Evolutionary conservation across 2,797 vertebrate genomes (phyloP), one percentile per base, ranked within the genome.

Genomic region (Adrianichthys oophorus): DNA sequence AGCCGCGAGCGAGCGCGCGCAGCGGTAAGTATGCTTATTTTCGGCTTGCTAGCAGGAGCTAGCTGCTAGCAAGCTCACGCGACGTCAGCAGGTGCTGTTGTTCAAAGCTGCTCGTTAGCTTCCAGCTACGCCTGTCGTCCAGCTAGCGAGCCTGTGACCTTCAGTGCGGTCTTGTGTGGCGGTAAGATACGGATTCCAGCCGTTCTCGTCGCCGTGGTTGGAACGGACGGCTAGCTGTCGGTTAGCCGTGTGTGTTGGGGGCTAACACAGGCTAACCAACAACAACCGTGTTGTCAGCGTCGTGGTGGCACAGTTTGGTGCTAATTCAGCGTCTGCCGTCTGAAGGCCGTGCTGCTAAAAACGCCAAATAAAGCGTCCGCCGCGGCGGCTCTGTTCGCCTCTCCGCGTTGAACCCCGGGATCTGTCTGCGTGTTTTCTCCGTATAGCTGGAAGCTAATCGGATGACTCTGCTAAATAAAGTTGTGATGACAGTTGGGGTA

Each of bases 21-120:
- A 56, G 37, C 56, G 84, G 89, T 89, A 70, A 85, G 87, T 84
- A 64, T 18, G 60, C 43, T 71, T 45, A 53, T 48, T 59, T 26
- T 46, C 18, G 12, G 40, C 24, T 57, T 43, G 76, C 71, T 78
- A 68, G 68, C 54, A 26, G 15, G 26, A 70, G 85, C 83, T 83
- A 80, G 61, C 62, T 40, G 69, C 68, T 79, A 74, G 51, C 56
- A 15, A n/a, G 79, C 79, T 84, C 73, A 72, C 63, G 63, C 84
- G 79, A 82, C 86, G 83, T 76, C 76, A 72, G 85, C 85, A 87
- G 86, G 74, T 84, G 79, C 70, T 86, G 86, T 86, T 87, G 76
- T 85, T 83, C 65, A 43, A 56, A 79, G 53, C 72, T 15, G 81
- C 75, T 78, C 60, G 68, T 60, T 87, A 80, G 85, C 84, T 65